Conservation (phyloP, 2,888 invertebrate species). For the Diarsia dahlii region DNA sequence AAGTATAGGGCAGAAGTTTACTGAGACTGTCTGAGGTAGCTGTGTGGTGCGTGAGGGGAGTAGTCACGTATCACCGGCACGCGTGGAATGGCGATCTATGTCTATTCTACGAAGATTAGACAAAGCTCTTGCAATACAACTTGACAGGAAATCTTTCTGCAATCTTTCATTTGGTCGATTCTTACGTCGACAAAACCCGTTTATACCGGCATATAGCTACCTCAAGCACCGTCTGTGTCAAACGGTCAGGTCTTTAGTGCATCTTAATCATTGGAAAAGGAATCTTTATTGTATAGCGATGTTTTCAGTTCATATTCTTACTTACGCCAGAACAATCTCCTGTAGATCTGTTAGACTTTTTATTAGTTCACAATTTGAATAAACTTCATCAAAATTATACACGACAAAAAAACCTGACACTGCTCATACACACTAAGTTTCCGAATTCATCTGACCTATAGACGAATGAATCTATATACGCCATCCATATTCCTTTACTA, state of each 20-base stretch:
- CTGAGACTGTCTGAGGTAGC: background rate
- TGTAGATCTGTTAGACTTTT: background rate
- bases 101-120: too few species aligned
- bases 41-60: background rate
- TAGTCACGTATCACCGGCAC: background rate
- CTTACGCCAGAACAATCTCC: too few species aligned
- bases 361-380: background rate
- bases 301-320: too few species aligned
- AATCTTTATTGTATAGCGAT: background rate
- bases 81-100: too few species aligned
- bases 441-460: background rate
- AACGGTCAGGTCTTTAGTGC: too few species aligned
- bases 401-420: background rate
- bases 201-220: background rate
- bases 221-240: background rate
- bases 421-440: background rate
- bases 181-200: too few species aligned
- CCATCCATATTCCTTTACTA: too few species aligned
- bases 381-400: background rate
- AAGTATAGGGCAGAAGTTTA: slow-evolving; percentile 6
- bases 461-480: too few species aligned
- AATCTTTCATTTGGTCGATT: too few species aligned
- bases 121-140: too few species aligned
- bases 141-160: too few species aligned
- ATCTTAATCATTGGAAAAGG: background rate